A percentile compares a stretch with the other conserved stretches of the same genome.
Conservation (phyloP, 2,797 vertebrate species). For the Vipera latastei region DNA sequence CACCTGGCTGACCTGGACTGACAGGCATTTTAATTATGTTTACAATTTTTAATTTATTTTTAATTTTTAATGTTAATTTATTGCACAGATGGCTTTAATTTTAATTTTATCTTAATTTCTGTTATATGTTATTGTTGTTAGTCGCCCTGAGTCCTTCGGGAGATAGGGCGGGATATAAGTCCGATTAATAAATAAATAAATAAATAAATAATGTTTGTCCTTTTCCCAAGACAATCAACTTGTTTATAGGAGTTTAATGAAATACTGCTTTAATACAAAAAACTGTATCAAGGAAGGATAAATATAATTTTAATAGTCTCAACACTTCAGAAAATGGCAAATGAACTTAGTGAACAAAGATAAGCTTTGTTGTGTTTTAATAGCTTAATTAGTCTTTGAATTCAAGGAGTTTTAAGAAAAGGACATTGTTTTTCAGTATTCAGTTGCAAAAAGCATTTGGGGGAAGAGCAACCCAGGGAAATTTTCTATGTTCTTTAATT, state of each 20-base stretch:
- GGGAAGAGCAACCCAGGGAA: constrained; percentile 40
- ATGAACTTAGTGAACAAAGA: constrained; percentile 42
- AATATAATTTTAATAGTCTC: constrained; percentile 48
- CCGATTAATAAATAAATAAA: too few species aligned
- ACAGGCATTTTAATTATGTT: too few species aligned
- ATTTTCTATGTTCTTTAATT: constrained; percentile 63
- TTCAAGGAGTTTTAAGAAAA: constrained; percentile 56
- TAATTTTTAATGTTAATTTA: too few species aligned
- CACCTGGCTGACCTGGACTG: too few species aligned
- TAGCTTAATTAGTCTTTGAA: constrained; percentile 55
- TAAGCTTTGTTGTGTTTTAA: constrained; percentile 51
- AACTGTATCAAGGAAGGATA: constrained; percentile 42
- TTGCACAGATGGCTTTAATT: too few species aligned
- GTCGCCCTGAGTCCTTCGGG: too few species aligned
- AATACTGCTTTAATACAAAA: constrained; percentile 56
- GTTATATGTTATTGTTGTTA: too few species aligned
- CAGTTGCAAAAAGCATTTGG: constrained; percentile 46
- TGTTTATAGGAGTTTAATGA: constrained; percentile 47
- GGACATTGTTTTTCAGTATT: constrained; percentile 50
- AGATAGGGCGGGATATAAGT: too few species aligned
- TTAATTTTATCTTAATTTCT: too few species aligned
- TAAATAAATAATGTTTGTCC: constrained; percentile 23
- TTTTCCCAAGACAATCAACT: constrained; percentile 39
- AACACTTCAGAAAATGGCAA: constrained; percentile 50
- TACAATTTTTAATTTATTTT: too few species aligned